Conservation (phyloP, 2,113 vertebrate genomes). For the Phalacrocorax aristotelis region DNA sequence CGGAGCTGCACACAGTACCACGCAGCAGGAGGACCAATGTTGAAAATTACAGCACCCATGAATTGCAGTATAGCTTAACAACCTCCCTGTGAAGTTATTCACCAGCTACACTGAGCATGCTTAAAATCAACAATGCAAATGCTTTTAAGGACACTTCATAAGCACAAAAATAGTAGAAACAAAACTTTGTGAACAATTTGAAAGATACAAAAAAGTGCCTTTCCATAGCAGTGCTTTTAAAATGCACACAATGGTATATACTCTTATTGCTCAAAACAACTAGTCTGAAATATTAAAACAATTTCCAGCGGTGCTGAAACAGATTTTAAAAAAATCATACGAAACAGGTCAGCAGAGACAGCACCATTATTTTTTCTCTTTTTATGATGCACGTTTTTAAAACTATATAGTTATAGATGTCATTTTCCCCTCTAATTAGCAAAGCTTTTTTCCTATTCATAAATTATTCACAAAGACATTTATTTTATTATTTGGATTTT, state of each 20-base stretch:
- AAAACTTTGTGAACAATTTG: conserved; percentile 42
- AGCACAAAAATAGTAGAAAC: conserved; percentile 60
- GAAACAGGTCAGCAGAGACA: conserved; percentile 52
- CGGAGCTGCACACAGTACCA: background rate
- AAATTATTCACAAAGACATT: conserved; percentile 39
- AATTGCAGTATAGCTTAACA: background rate
- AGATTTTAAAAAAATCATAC: conserved; percentile 4
- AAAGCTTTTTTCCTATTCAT: background rate
- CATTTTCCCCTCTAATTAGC: background rate
- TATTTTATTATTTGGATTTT: background rate
- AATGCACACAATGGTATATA: conserved; percentile 64
- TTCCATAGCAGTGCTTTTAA: conserved; percentile 63
- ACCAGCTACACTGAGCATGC: background rate
- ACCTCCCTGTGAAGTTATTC: background rate
- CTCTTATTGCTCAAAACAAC: conserved; percentile 67
- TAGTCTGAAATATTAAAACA: conserved; percentile 30
- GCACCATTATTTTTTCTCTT: conserved; percentile 15
- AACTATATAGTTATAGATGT: conserved; percentile 18
- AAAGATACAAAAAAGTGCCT: conserved; percentile 65
- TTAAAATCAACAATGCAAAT: conserved; percentile 47
- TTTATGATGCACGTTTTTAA: background rate
- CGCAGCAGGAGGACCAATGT: background rate
- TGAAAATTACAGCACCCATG: conserved; percentile 28
- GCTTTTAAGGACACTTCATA: conserved; percentile 70
- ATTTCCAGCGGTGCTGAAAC: conserved; percentile 38